Percentiles rank a stretch among this genome's conserved stretches.
Conservation (phyloP, 1,140 invertebrate genomes). For the Paracyclopina nana region DNA sequence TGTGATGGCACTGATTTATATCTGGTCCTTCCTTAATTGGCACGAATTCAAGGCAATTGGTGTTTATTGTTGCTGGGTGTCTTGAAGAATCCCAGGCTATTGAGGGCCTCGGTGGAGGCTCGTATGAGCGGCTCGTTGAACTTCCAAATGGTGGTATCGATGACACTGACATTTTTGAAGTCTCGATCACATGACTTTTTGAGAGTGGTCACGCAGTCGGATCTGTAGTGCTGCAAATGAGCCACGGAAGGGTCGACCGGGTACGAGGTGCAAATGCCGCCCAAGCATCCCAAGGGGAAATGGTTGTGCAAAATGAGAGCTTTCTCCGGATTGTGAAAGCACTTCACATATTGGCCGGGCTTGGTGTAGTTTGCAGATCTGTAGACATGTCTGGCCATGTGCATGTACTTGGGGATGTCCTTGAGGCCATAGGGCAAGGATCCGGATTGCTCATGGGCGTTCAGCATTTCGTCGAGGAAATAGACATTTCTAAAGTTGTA, state of each 20-base stretch:
- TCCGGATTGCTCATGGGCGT: conserved; percentile 38
- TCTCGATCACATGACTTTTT: conserved; percentile 59
- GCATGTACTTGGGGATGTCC: conserved; percentile 67
- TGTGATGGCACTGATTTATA: no score
- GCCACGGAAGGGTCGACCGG: conserved; percentile 59
- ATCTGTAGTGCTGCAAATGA: conserved; percentile 77
- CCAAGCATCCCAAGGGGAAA: conserved; percentile 68
- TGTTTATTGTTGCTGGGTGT: no score
- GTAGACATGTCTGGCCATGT: conserved; percentile 83
- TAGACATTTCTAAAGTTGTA: conserved; percentile 86
- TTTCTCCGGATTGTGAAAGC: conserved; percentile 74
- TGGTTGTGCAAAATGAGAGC: conserved; percentile 79
- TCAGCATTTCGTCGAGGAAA: conserved; percentile 69
- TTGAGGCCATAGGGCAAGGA: conserved; percentile 35
- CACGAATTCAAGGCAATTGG: no score
- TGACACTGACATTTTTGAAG: conserved; percentile 54
- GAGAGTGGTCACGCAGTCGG: conserved; percentile 69
- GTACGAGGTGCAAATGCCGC: conserved; percentile 63
- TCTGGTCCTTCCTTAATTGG: no score
- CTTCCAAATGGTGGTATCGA: conserved; percentile 69
- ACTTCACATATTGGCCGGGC: conserved; percentile 79
- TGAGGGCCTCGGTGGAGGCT: conserved; percentile 44
- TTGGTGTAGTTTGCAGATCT: conserved; percentile 75
- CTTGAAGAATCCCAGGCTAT: conserved; percentile 46
- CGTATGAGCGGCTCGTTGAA: conserved; percentile 52